Evolutionary conservation across 2,888 invertebrate species (phyloP), one percentile per base, ranked within the genome.

Genomic region (Aphidoletes aphidimyza): DNA sequence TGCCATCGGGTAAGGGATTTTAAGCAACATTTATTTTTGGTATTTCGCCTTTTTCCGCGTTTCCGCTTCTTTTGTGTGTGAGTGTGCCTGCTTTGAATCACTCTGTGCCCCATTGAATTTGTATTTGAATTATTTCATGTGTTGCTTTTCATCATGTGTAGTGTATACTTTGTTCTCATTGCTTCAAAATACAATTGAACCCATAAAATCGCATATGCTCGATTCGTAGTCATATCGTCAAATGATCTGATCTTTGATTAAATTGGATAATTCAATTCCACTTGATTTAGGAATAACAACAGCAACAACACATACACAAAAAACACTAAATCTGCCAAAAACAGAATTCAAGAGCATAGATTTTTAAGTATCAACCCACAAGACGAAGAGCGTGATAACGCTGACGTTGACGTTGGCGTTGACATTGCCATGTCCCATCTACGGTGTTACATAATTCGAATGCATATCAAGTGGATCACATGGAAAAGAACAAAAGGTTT

Each of bases 181-280:
- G 54, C 22, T 54, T 22, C 5, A 42, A 9, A 9, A 22, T 54
- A 6, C 26, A 19, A 5, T 54, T 54, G 26, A n/a, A n/a, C n/a
- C 54, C 26, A 42, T 42, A 9, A 42, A 3, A 47, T 47, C 19
- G 47, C 47, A 47, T 47, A 17, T 47, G 47, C 2, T 17, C 8
- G 26, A 22, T 54, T 54, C 26, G 26, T 22, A 22, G 54, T 54
- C 22, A 54, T 54, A 22, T 54, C 54, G 11, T 8, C 54, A 54
- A 54, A 54, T 54, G 54, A 54, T 54, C 26, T 26, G 54, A 26
- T 54, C n/a, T 54, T 54, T 26, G 54, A 54, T 54, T 54, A 54
- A 54, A 54, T 54, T n/a, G 26, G 54, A 54, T 54, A 54, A 54
- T 11, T 54, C 54, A 22, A 54, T 54, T 54, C 54, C 11, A 26